Evolutionary conservation across 1,140 invertebrate species (phyloP).

Genomic region (Zaprionus ornatus): DNA sequence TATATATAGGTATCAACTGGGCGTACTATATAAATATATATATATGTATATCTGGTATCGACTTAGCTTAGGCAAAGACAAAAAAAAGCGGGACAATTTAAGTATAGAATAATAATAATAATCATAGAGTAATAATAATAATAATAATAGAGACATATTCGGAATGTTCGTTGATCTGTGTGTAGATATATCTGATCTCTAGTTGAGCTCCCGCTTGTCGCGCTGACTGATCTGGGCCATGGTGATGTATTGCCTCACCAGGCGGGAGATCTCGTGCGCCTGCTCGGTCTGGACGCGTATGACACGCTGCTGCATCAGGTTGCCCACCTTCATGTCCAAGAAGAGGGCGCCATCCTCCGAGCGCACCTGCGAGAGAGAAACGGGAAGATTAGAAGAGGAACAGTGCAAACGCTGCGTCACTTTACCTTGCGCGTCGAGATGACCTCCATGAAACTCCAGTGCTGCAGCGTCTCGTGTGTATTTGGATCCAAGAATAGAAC

Average conservation of each 20-base stretch:
- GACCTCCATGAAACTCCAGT: constrained; percentile 97
- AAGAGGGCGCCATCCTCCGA: constrained; percentile 97
- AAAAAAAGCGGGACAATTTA: constrained; percentile 50
- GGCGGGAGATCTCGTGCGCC: constrained; percentile 96
- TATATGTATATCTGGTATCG: not conserved
- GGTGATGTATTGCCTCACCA: constrained; percentile 98
- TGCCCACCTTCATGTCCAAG: constrained; percentile 98
- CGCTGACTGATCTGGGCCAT: constrained; percentile 89
- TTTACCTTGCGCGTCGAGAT: constrained; percentile 96
- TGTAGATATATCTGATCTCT: too few species aligned
- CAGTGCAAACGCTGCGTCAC: not conserved
- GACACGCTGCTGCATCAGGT: constrained; percentile 97
- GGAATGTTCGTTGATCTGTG: constrained; percentile 49
- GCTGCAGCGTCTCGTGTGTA: constrained; percentile 95
- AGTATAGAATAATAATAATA: constrained; percentile 10
- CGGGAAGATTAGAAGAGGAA: not conserved
- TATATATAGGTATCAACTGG: constrained; percentile 16
- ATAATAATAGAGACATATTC: constrained; percentile 36
- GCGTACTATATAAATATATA: constrained; percentile 24
- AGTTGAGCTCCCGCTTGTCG: constrained; percentile 83
- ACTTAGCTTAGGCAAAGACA: constrained; percentile 52
- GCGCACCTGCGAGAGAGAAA: constrained; percentile 84
- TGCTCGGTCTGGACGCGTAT: constrained; percentile 98
- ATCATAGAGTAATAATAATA: constrained; percentile 40
- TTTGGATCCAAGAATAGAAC: constrained; percentile 96